phyloP scores from a whole-genome alignment of 2,113 vertebrate species.

The Oreotrochilus melanogaster region DNA sequence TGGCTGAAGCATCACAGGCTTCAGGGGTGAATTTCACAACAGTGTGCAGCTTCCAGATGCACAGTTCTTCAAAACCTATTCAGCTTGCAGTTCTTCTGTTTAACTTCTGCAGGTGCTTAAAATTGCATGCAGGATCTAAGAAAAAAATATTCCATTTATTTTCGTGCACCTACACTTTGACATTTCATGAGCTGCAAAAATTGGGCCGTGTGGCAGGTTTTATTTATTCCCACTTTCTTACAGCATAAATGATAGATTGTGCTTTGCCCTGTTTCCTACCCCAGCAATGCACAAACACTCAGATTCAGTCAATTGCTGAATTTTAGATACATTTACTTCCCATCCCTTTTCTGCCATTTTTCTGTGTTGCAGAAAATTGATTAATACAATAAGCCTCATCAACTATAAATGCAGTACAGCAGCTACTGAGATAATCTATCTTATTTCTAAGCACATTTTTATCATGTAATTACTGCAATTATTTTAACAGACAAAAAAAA shows the following conservation, averaged over 20 bases:
- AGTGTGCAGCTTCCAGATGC: neutral
- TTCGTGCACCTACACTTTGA: neutral
- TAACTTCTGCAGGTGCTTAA: constrained; percentile 1
- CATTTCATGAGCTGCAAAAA: neutral
- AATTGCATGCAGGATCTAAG: neutral
- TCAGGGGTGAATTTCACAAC: neutral
- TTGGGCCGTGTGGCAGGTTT: neutral
- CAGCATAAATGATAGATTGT: neutral
- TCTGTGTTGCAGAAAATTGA: neutral
- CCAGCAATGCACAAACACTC: neutral
- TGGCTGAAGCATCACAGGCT: neutral
- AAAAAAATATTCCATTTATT: neutral
- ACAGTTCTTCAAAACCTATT: neutral
- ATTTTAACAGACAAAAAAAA: constrained; percentile 58
- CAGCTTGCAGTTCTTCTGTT: neutral
- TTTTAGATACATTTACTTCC: neutral
- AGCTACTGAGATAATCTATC: constrained; percentile 62
- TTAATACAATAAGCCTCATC: constrained; percentile 32
- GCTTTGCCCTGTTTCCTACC: neutral
- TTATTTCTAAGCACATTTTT: constrained; percentile 52
- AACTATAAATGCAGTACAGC: constrained; percentile 21
- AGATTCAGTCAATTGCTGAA: neutral
- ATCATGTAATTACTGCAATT: constrained; percentile 54
- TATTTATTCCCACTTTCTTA: neutral
- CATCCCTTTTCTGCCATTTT: neutral